These are phyloP conservation scores for Armadillidium nasatum DNA, from an alignment of 1,140 invertebrate species.

Conservation along the genomic window DNA sequence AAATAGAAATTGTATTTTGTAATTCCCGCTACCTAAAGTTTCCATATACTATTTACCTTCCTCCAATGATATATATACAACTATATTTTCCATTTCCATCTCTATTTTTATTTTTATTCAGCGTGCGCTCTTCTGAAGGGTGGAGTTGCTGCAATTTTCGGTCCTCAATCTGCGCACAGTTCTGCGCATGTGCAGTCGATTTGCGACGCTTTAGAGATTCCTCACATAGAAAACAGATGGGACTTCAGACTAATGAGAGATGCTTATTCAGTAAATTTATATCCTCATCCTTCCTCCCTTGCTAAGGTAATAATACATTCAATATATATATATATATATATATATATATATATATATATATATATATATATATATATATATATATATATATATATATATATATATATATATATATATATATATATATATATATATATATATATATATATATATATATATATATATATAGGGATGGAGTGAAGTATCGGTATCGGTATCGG, in stretches of 20 bases:
- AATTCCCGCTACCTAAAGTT: too few relatives aligned
- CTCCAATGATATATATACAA: too few relatives aligned
- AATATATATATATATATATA: not conserved
- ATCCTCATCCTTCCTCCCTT: constrained; percentile 58
- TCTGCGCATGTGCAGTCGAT: constrained; percentile 77
- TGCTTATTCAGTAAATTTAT: constrained; percentile 69
- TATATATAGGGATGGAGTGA: too few relatives aligned
- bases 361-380: not conserved
- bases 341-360: not conserved
- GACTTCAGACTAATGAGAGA: constrained; percentile 57
- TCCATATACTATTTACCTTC: too few relatives aligned
- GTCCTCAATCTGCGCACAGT: constrained; percentile 62
- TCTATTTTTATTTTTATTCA: constrained; percentile 47
- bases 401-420: too few relatives aligned
- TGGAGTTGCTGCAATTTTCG: constrained; percentile 74
- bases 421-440: too few relatives aligned
- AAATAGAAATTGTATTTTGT: too few relatives aligned
- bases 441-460: too few relatives aligned
- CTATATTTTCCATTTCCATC: too few relatives aligned
- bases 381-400: constrained; percentile 6
- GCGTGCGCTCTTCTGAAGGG: constrained; percentile 58
- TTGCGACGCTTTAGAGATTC: constrained; percentile 77
- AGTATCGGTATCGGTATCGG: too few relatives aligned
- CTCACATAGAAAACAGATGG: constrained; percentile 72
- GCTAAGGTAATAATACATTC: too few relatives aligned